Base-by-base conservation (phyloP, 2,113 vertebrate genomes). In the Urocynchramus pylzowi region DNA sequence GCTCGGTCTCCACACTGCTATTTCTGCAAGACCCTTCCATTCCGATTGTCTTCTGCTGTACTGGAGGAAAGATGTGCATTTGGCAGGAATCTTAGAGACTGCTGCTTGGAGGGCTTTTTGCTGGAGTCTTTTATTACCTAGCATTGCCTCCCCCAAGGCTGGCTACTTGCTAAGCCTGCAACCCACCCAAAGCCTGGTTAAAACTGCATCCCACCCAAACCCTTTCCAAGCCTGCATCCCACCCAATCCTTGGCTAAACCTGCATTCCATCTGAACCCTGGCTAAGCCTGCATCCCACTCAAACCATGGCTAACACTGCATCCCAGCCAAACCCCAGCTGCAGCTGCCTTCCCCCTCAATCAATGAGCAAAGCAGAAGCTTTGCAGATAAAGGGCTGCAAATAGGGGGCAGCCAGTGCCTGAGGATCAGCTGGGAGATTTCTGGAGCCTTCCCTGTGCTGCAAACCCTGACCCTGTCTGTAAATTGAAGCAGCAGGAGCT, bases 1-100 rank as follows among this genome's bases (percentile, higher is more conserved):
- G 44, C 65, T 82, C 0, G 0, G 27, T 41, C 22, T 37, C 84
- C n/a, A 23, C 1, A 1, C 28, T 0, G 7, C 1, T 69, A 1
- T 14, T 63, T 76, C 83, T 21, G 45, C 16, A 75, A 67, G 71
- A 26, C 37, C 50, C 60, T 77, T 76, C 41, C 27, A 18, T 30
- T 54, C 35, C 0, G 0, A 11, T 37, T 80, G 30, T 41, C 57
- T 65, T 26, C 50, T 65, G 24, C 71, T n/a, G 41, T 6, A 13
- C 41, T 35, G 33, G 53, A 83, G 61, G 18, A 42, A 57, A 78
- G 44, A 8, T 4, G 11, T 18, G 6, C 28, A 16, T n/a, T 13
- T 14, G 5, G 57, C 60, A 86, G 39, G 53, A 75, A 8, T 15
- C 30, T 69, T 35, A 52, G 59, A 52, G 11, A 7, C 19, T 56